phyloP scores from a whole-genome alignment of 2,888 invertebrate species.

The Lasioglossum leucozonium region DNA sequence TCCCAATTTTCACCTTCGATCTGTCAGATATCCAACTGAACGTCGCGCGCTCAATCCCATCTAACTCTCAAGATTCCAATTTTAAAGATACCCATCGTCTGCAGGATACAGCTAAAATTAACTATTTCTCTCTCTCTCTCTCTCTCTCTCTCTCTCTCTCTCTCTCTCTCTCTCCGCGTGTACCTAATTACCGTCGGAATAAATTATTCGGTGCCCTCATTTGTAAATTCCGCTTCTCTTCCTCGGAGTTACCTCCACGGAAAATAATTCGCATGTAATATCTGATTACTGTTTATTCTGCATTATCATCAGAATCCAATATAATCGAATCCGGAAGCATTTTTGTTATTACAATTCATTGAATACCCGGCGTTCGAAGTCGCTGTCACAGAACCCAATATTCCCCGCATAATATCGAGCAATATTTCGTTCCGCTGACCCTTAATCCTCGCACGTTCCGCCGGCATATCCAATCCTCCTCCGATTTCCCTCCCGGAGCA shows the following conservation, averaged over 20 bases:
- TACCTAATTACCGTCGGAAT: neutral
- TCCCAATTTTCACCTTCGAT: slow-evolving; percentile 37
- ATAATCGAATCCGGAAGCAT: neutral
- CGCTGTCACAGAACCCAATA: neutral
- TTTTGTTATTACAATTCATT: slow-evolving; percentile 12
- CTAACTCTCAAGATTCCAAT: neutral
- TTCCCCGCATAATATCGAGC: neutral
- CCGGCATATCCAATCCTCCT: neutral
- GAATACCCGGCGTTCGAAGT: neutral
- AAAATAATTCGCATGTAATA: neutral
- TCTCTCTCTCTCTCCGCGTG: too few relatives aligned
- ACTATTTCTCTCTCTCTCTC: too few relatives aligned
- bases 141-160: too few relatives aligned
- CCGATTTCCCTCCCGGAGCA: neutral
- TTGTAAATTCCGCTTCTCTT: slow-evolving; percentile 1
- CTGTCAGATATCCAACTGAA: slow-evolving; percentile 51
- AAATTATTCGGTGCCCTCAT: neutral
- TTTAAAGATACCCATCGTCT: neutral
- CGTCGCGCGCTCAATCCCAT: too few relatives aligned
- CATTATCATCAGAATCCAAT: neutral
- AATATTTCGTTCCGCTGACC: neutral
- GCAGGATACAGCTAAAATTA: neutral
- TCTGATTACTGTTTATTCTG: neutral
- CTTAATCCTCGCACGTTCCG: slow-evolving; percentile 1
- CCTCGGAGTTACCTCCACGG: neutral